Evolutionary conservation across 1,140 invertebrate species (phyloP), one percentile per base, ranked within the genome.

Genomic region (Drosophila trapezifrons): DNA sequence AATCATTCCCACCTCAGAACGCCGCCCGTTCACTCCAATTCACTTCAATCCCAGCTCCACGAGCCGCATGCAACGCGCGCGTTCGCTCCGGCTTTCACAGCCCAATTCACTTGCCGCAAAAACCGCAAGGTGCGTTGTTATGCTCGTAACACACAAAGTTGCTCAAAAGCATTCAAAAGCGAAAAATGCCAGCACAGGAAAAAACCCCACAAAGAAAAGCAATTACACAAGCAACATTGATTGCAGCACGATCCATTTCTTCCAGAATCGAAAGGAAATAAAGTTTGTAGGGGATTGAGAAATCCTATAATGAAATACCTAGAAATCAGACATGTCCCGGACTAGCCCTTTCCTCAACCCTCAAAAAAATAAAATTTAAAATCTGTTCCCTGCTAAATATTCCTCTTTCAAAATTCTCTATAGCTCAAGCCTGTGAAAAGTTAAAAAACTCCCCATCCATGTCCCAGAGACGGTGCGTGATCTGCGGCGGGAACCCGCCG

Each of bases 51-150:
- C 52, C 18, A 17, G 27, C 38, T 20, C 15, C 46, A 37, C 25
- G 22, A 17, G 35, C 20, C 43, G 22, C 29, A 20, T 57, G 42
- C 71, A 51, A 27, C 46, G 43, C 57, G 57, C 47, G 60, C 52
- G 42, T 60, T 70, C 40, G 47, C 70, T 54, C 66, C 45, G 54
- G 77, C 83, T 79, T 81, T 83, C 67, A 86, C 79, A 87, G 82
- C 78, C 76, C 79, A 87, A 79, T 86, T 86, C 76, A 79, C 84
- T 73, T 64, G 47, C 83, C 84, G 55, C 84, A 87, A 77, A 83
- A 87, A 89, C 83, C 83, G 83, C 83, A 87, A 87, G 84, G 83
- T 87, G 83, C 83, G 84, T 82, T 85, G 59, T 65, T 76, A 59
- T 76, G 32, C 29, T 37, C 32, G 32, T 18, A 54, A 37, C 51